Conservation (phyloP, 2,888 invertebrate species). For the Eueremaeus valkanovi region DNA sequence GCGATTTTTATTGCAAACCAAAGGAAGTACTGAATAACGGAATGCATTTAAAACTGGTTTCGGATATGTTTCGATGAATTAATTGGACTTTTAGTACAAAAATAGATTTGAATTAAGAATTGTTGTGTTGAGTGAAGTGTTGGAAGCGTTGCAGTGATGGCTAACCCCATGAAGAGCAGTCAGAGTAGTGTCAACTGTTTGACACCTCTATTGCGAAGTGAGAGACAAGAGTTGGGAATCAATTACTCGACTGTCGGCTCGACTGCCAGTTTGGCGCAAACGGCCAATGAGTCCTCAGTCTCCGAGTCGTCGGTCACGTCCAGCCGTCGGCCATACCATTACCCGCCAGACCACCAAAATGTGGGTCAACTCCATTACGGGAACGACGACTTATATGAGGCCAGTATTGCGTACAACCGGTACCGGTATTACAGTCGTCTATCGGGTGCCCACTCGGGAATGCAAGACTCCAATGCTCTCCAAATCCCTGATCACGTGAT, state of each 20-base stretch:
- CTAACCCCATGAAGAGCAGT: not conserved
- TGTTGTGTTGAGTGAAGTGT: not conserved
- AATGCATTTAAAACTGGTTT: not conserved
- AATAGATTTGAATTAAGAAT: not conserved
- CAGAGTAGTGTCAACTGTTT: constrained; percentile 15
- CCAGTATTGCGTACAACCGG: constrained; percentile 44
- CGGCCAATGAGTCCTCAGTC: not conserved
- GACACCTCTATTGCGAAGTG: constrained; percentile 19
- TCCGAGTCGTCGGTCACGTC: not conserved
- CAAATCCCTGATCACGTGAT: constrained; percentile 46
- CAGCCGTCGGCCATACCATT: constrained; percentile 44
- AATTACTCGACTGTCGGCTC: not conserved
- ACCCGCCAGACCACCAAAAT: constrained; percentile 40
- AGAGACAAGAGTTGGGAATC: not conserved
- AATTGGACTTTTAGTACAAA: not conserved
- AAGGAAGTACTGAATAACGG: not conserved
- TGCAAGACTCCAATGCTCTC: not conserved
- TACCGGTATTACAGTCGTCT: constrained; percentile 46
- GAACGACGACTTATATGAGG: constrained; percentile 32
- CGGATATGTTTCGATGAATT: not conserved
- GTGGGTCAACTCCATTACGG: constrained; percentile 42
- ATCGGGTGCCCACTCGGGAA: constrained; percentile 31
- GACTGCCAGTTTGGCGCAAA: not conserved
- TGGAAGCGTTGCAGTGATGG: not conserved
- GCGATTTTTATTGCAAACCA: not conserved